A percentile compares a stretch with the other conserved stretches of the same genome.
Evolutionary conservation across 2,888 invertebrate species (phyloP).

Genomic region (Thalpophila matura): DNA sequence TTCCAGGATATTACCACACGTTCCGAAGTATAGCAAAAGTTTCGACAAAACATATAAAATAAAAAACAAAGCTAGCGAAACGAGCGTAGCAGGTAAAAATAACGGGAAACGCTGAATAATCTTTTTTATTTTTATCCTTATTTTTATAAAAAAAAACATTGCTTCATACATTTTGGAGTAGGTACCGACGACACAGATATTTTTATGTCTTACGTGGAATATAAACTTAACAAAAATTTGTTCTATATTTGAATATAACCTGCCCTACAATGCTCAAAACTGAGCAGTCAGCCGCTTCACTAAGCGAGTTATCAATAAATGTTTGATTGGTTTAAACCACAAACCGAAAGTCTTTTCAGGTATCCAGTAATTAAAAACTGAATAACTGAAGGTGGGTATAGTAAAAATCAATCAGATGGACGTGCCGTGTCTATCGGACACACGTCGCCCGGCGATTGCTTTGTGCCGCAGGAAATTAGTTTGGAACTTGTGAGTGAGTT

Average conservation of each 20-base stretch:
- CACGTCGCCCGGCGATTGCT: slow-evolving; percentile 82
- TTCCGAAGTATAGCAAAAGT: slow-evolving; percentile 21
- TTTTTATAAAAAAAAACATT: background rate
- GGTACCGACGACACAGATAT: background rate
- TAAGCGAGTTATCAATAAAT: slow-evolving; percentile 2
- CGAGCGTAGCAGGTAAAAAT: slow-evolving; percentile 25
- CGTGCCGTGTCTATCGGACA: slow-evolving; percentile 75
- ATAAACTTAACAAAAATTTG: background rate
- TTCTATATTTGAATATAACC: background rate
- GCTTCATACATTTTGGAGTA: background rate
- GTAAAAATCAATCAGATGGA: slow-evolving; percentile 76
- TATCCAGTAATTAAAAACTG: slow-evolving; percentile 52
- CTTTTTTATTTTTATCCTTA: slow-evolving; percentile 9
- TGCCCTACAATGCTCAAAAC: background rate
- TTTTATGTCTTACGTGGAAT: background rate
- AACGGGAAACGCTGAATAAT: slow-evolving; percentile 30
- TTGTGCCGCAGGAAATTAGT: slow-evolving; percentile 88
- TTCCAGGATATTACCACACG: slow-evolving; percentile 38
- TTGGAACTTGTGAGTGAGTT: slow-evolving; percentile 79
- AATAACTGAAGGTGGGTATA: slow-evolving; percentile 17
- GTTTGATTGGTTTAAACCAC: slow-evolving; percentile 32
- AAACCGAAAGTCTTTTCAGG: slow-evolving; percentile 10
- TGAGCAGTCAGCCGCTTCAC: background rate
- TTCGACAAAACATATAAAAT: slow-evolving; percentile 36
- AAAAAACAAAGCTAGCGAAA: slow-evolving; percentile 15